These are phyloP conservation scores for Petrophora chlorosata DNA, from an alignment of 2,888 invertebrate genomes.

Conservation along the genomic window DNA sequence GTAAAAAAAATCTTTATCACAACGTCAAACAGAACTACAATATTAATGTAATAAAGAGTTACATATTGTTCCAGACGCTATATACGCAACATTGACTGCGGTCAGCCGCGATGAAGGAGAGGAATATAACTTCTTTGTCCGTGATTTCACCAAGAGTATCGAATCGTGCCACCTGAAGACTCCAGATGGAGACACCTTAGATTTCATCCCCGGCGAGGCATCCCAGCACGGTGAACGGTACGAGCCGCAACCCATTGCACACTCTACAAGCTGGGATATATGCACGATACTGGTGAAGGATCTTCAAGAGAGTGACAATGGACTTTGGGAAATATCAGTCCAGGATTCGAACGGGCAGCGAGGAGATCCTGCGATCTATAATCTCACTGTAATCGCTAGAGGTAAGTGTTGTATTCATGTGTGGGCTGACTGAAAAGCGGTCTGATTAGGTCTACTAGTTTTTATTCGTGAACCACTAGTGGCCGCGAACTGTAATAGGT, in stretches of 20 bases:
- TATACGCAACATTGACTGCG: slow-evolving; percentile 2
- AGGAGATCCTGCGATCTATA: too few species aligned
- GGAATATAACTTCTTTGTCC: slow-evolving; percentile 9
- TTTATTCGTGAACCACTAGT: too few species aligned
- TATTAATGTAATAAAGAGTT: neutral
- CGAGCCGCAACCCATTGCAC: slow-evolving; percentile 3
- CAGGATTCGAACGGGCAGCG: neutral
- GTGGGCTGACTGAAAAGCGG: too few species aligned
- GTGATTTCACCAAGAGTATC: neutral
- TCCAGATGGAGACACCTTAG: slow-evolving; percentile 8
- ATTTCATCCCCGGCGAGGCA: slow-evolving; percentile 12
- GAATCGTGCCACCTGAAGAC: slow-evolving; percentile 23
- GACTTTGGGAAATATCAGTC: slow-evolving; percentile 24
- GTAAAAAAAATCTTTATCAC: too few species aligned
- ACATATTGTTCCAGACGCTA: slow-evolving; percentile 16
- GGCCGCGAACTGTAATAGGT: too few species aligned
- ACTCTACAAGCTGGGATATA: neutral
- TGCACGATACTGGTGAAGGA: slow-evolving; percentile 22
- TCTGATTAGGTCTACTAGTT: too few species aligned
- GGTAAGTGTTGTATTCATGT: too few species aligned
- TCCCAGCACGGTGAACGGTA: slow-evolving; percentile 17
- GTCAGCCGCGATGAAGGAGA: slow-evolving; percentile 11
- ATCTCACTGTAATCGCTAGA: slow-evolving; percentile 12
- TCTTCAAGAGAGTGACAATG: slow-evolving; percentile 19
- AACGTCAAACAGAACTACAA: too few species aligned